Evolutionary conservation across 2,888 invertebrate species (phyloP).

Genomic region (Eupithecia insigniata): DNA sequence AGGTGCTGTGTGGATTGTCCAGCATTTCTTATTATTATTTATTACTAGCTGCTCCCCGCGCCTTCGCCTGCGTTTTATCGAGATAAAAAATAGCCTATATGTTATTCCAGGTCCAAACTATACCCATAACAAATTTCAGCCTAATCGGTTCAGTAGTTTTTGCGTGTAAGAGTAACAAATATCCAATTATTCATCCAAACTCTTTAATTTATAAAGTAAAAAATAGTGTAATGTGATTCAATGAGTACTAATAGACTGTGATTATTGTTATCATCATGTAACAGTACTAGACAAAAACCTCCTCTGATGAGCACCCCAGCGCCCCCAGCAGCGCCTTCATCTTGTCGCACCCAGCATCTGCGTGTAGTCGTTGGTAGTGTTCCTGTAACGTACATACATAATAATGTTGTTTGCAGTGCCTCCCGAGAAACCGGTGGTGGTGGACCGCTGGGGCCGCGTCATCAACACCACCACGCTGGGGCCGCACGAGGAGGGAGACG

Average conservation of each 20-base stretch:
- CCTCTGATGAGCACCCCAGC: background rate
- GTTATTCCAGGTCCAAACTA: too few relatives aligned
- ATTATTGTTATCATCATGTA: background rate
- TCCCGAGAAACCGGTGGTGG: conserved; percentile 93
- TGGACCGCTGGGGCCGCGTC: conserved; percentile 93
- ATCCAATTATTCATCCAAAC: too few relatives aligned
- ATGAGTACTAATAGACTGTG: background rate
- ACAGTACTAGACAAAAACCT: background rate
- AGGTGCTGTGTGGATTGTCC: too few relatives aligned
- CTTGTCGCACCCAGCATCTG: background rate
- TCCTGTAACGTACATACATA: background rate
- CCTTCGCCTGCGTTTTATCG: too few relatives aligned
- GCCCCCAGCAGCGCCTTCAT: too few relatives aligned
- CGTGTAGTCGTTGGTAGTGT: background rate
- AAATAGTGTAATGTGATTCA: background rate
- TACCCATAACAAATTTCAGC: too few relatives aligned
- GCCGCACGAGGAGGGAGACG: conserved; percentile 93
- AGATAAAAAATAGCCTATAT: too few relatives aligned
- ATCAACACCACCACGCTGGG: conserved; percentile 91
- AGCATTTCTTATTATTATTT: too few relatives aligned
- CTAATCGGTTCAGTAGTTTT: too few relatives aligned
- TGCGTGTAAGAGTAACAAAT: too few relatives aligned
- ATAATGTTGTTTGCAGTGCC: conserved; percentile 87
- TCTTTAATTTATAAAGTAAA: too few relatives aligned
- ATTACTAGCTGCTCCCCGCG: too few relatives aligned